phyloP scores from a whole-genome alignment of 2,113 vertebrate genomes.

The Pomatostomus ruficeps region DNA sequence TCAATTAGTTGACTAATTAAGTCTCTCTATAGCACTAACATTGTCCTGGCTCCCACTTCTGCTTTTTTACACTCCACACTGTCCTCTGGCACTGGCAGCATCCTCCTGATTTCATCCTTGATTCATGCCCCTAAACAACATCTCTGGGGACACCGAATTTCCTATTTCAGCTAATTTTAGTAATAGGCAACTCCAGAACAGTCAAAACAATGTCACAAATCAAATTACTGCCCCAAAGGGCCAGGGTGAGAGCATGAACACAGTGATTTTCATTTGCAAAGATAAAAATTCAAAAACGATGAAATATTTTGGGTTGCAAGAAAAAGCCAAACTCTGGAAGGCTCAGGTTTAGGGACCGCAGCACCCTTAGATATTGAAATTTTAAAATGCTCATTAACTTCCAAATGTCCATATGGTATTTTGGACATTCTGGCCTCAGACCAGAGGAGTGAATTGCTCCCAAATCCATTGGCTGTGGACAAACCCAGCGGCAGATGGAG shows the following conservation, averaged over 20 bases:
- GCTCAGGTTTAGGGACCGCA: neutral
- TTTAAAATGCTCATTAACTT: slow-evolving; percentile 16
- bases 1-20: neutral
- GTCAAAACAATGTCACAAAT: neutral
- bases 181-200: neutral
- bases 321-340: neutral
- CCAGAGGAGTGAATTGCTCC: slow-evolving; percentile 27
- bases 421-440: slow-evolving; percentile 31
- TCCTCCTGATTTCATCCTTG: neutral
- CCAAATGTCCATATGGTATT: slow-evolving; percentile 37
- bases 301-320: neutral
- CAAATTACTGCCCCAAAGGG: neutral
- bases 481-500: slow-evolving; percentile 59
- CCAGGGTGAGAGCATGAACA: accelerated
- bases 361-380: neutral
- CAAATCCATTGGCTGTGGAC: slow-evolving; percentile 21
- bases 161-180: neutral
- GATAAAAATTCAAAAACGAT: neutral
- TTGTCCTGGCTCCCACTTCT: neutral
- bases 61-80: neutral
- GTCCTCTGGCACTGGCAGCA: neutral
- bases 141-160: neutral
- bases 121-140: neutral
- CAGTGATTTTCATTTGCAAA: neutral
- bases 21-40: neutral